Base-by-base conservation (phyloP, 2,888 invertebrate species). In the Cerceris rybyensis region DNA sequence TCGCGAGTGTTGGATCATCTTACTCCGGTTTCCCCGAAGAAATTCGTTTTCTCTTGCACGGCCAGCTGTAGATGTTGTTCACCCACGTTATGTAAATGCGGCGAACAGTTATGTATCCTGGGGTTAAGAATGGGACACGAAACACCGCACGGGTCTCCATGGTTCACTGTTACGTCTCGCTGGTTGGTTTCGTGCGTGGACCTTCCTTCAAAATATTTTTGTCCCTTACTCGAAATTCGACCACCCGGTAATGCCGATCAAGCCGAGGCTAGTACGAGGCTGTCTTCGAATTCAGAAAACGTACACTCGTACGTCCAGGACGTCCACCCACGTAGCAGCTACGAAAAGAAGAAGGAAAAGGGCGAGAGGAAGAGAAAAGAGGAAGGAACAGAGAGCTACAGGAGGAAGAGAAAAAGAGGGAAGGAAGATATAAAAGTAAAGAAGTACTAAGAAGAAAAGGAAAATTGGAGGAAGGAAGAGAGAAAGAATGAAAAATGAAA, bases 311-410 rank as follows among this genome's bases (percentile, higher is more conserved):
- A 61, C 74, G 75, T 78, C 65, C 68, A 70, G 74, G 52, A 60
- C 54, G 60, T 81, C 77, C 81, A 80, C 81, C 81, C 80, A 81
- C 81, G 65, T 80, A 74, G 61, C 46, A 64, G 54, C 14, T 41
- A 54, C 59, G 42, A 42, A 72, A 60, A 70, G 50, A 59, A 55
- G 54, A 9, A 66, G 67, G 41, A 54, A 54, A 55, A 59, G 67
- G 28, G 28, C 28, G 28, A 1, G 28, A 28, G 28, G 28, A 28
- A 28, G 28, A 28, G 28, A 4, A 28, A 28, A 28, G 28, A 28
- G 28, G 28, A 28, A 28, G 28, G 28, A 28, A 28, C 2, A 28
- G 28, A 28, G 28, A 28, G 28, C 2, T 28, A 4, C 2, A 28
- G 28, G 28, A 28, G 28, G 28, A 28, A 28, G 28, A 28, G 28